A percentile compares a stretch with the other conserved stretches of the same genome.
phyloP scores from a whole-genome alignment of 1,140 invertebrate species.

The Aphelinus certus region DNA sequence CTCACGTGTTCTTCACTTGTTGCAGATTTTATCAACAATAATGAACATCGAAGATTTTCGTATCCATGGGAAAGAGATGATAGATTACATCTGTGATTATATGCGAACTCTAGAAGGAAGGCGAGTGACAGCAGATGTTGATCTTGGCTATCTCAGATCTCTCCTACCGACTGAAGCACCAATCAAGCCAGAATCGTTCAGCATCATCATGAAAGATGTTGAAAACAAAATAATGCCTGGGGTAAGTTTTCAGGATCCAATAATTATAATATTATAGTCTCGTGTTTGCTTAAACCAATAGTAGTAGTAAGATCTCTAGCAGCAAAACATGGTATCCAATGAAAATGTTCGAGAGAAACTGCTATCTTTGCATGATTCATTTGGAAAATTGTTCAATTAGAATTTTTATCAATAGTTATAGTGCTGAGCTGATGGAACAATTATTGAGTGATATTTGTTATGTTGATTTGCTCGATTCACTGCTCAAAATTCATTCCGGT shows the following conservation, averaged over 20 bases:
- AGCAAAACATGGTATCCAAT: too few species aligned
- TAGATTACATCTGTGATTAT: conserved; percentile 94
- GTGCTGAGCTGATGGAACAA: too few species aligned
- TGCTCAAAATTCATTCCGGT: too few species aligned
- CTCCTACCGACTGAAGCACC: conserved; percentile 83
- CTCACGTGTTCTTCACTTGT: too few species aligned
- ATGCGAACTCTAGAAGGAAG: conserved; percentile 77
- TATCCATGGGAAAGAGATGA: conserved; percentile 85
- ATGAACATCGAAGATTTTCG: conserved; percentile 90
- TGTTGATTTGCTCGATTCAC: too few species aligned
- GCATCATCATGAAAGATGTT: conserved; percentile 88
- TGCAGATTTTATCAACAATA: conserved; percentile 2
- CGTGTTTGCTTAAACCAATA: too few species aligned
- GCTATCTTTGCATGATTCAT: too few species aligned
- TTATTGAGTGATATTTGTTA: too few species aligned
- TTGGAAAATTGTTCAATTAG: too few species aligned
- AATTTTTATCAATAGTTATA: too few species aligned
- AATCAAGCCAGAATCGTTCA: conserved; percentile 82
- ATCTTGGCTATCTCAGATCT: conserved; percentile 85
- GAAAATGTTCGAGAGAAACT: too few species aligned
- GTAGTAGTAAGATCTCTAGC: too few species aligned
- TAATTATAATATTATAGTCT: conserved; percentile 53
- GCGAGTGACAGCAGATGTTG: conserved; percentile 83
- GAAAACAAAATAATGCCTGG: conserved; percentile 93
- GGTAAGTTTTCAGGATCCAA: conserved; percentile 70